Evolutionary conservation across 2,888 invertebrate genomes (phyloP).

Genomic region (Ormyrus nitidulus): DNA sequence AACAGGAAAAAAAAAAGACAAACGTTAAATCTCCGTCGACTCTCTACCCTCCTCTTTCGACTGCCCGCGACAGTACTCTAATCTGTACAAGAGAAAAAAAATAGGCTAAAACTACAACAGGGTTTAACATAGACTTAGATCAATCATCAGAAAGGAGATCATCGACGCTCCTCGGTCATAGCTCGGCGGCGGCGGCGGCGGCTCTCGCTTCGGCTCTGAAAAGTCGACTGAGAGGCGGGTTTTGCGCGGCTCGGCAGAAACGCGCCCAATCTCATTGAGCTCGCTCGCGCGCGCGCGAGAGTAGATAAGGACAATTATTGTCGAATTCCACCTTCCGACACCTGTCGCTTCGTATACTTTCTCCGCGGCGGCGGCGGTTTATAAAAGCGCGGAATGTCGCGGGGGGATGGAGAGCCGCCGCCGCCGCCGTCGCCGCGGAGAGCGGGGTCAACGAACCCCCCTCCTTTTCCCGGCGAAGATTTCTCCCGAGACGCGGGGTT

Average conservation of each 20-base stretch:
- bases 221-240: too few species aligned
- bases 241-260: not conserved
- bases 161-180: too few species aligned
- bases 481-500: not conserved
- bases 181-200: too few species aligned
- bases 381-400: too few species aligned
- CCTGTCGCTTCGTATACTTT: slow-evolving; percentile 43
- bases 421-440: too few species aligned
- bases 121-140: too few species aligned
- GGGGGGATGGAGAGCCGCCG: too few species aligned
- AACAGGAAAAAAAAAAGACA: slow-evolving; percentile 14
- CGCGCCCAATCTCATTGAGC: slow-evolving; percentile 35
- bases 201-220: too few species aligned
- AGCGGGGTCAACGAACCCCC: slow-evolving; percentile 35
- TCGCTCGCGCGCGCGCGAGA: slow-evolving; percentile 1
- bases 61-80: not conserved
- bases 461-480: not conserved
- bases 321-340: not conserved
- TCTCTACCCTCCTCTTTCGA: too few species aligned
- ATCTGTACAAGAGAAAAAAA: not conserved
- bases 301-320: too few species aligned
- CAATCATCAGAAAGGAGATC: too few species aligned
- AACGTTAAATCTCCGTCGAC: not conserved
- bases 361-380: not conserved
- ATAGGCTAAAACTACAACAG: not conserved